Conservation (phyloP, 2,888 invertebrate genomes). For the Ennomos fuscantarius region DNA sequence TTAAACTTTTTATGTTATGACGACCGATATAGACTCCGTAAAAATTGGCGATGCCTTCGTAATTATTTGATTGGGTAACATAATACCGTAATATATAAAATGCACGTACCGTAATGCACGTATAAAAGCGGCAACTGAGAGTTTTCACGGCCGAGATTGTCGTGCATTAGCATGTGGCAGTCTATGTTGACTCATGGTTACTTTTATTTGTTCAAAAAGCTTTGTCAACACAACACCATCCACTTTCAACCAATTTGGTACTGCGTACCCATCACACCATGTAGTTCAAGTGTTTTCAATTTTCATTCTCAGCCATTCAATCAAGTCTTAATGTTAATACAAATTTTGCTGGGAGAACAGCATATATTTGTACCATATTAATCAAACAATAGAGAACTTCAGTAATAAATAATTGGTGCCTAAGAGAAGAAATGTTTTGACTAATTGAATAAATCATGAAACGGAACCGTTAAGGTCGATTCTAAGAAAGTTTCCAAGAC, state of each 20-base stretch:
- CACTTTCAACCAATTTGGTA: slow-evolving; percentile 59
- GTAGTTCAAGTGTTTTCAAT: slow-evolving; percentile 47
- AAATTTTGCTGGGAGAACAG: slow-evolving; percentile 3
- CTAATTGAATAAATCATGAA: slow-evolving; percentile 45
- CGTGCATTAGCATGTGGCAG: slow-evolving; percentile 70
- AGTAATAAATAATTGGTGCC: slow-evolving; percentile 39
- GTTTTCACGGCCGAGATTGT: slow-evolving; percentile 51
- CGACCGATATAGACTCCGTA: no score
- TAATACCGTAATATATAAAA: no score
- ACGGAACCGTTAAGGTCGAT: slow-evolving; percentile 37
- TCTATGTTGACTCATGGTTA: slow-evolving; percentile 67
- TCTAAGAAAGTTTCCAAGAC: slow-evolving; percentile 42
- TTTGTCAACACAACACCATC: slow-evolving; percentile 60
- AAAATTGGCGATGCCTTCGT: no score
- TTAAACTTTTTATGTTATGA: no score
- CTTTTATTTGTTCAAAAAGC: slow-evolving; percentile 68
- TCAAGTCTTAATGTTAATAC: not conserved
- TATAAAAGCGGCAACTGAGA: slow-evolving; percentile 25
- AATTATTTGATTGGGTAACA: no score
- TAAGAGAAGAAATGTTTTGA: slow-evolving; percentile 44
- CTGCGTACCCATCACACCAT: slow-evolving; percentile 36
- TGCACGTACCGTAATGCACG: slow-evolving; percentile 5
- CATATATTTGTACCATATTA: not conserved
- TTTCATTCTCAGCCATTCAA: slow-evolving; percentile 16
- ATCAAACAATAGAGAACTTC: slow-evolving; percentile 11